phyloP scores from a whole-genome alignment of 2,797 vertebrate species.

The Decapterus maruadsi region DNA sequence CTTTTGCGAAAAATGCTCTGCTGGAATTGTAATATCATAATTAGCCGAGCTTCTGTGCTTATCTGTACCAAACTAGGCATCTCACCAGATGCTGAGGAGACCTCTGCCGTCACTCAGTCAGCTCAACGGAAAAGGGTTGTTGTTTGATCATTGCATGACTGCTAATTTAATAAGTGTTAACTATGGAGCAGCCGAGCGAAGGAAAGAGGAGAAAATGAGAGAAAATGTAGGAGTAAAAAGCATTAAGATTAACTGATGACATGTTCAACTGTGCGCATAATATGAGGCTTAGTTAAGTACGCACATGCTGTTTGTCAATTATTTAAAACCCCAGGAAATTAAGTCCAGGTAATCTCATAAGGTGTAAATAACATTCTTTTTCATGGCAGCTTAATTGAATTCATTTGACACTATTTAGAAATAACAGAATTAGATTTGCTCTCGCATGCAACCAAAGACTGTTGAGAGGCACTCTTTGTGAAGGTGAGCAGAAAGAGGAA shows the following conservation, averaged over 20 bases:
- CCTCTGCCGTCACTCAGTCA: slow-evolving; percentile 70
- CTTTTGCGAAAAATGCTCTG: slow-evolving; percentile 31
- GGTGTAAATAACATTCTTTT: slow-evolving; percentile 82
- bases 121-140: slow-evolving; percentile 66
- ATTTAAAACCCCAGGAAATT: slow-evolving; percentile 82
- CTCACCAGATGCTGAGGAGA: slow-evolving; percentile 74
- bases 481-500: slow-evolving; percentile 50
- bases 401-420: slow-evolving; percentile 75
- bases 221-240: slow-evolving; percentile 76
- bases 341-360: slow-evolving; percentile 83
- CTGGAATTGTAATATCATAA: slow-evolving; percentile 66
- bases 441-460: slow-evolving; percentile 47
- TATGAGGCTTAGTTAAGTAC: slow-evolving; percentile 80
- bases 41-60: slow-evolving; percentile 66
- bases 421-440: slow-evolving; percentile 69
- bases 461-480: slow-evolving; percentile 35
- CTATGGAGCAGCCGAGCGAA: slow-evolving; percentile 67
- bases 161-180: slow-evolving; percentile 84
- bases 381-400: slow-evolving; percentile 79
- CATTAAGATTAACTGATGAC: slow-evolving; percentile 81
- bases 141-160: slow-evolving; percentile 80
- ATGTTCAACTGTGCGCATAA: slow-evolving; percentile 84
- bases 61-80: slow-evolving; percentile 45
- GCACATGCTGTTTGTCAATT: slow-evolving; percentile 84
- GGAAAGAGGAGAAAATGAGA: slow-evolving; percentile 55